Evolutionary conservation across 64 coral and sea anemone genomes (phyloP).

Genomic region (Montipora foliosa): DNA sequence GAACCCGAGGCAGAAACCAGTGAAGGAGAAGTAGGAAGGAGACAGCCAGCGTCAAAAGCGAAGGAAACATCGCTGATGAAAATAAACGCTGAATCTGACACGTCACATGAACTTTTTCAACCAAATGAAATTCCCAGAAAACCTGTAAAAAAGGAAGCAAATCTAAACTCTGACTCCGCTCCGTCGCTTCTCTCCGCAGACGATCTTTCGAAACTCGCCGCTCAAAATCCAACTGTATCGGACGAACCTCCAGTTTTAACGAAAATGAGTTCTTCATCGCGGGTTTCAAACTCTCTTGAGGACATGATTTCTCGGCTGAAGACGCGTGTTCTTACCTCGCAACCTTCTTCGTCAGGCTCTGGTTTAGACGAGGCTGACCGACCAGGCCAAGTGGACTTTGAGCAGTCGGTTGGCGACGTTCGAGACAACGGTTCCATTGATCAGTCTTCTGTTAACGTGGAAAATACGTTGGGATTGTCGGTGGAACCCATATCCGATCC

Average conservation of each 20-base stretch:
- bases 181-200: constrained; percentile 85
- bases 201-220: constrained; percentile 84
- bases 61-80: neutral
- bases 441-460: neutral
- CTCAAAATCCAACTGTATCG: constrained; percentile 61
- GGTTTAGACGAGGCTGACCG: neutral
- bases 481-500: constrained; percentile 52
- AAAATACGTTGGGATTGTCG: constrained; percentile 36
- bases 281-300: constrained; percentile 28
- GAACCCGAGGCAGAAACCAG: constrained; percentile 2
- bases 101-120: constrained; percentile 1
- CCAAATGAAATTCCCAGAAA: neutral
- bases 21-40: neutral
- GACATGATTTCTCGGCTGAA: constrained; percentile 81
- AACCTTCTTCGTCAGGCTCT: constrained; percentile 1
- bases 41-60: neutral
- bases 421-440: constrained; percentile 5
- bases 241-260: constrained; percentile 83
- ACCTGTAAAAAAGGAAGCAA: neutral
- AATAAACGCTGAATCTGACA: neutral
- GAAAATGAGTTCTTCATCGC: constrained; percentile 71
- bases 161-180: constrained; percentile 27
- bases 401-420: neutral
- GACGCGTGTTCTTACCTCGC: constrained; percentile 52
- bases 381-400: constrained; percentile 11